Percentiles rank a stretch among this genome's conserved stretches.
Evolutionary conservation across 2,797 vertebrate genomes (phyloP).

Genomic region (Sebastes baramenuke): DNA sequence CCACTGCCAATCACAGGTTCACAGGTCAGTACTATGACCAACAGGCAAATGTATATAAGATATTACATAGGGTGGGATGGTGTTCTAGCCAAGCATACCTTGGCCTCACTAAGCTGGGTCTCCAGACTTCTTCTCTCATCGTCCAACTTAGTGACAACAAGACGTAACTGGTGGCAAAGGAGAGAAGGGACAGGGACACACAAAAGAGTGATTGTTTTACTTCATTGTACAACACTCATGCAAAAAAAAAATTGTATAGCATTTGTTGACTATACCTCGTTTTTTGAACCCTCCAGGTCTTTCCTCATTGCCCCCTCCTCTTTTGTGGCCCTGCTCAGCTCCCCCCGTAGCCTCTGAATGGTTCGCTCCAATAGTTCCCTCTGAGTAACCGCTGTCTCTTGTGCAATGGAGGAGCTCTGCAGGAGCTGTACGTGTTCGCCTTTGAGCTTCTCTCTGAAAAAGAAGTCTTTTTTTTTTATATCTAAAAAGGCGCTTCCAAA

Average conservation of each 20-base stretch:
- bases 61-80: background rate
- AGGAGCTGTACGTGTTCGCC: background rate
- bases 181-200: background rate
- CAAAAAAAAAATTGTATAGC: background rate
- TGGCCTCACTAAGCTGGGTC: background rate
- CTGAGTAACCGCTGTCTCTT: background rate
- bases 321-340: background rate
- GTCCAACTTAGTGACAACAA: background rate
- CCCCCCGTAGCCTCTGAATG: background rate
- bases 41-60: background rate
- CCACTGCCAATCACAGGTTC: constrained; percentile 1
- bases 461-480: background rate
- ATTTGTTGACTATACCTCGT: background rate
- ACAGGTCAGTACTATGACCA: background rate
- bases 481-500: background rate
- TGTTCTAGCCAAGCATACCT: background rate
- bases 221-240: background rate
- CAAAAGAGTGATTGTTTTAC: background rate
- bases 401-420: background rate
- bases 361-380: background rate
- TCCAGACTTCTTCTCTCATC: background rate
- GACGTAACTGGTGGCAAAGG: background rate
- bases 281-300: background rate
- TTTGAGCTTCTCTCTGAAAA: constrained; percentile 13
- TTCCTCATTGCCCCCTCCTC: background rate